Percentiles rank a stretch among this genome's conserved stretches.
Conservation (phyloP, 2,888 invertebrate genomes). For the Drosophila paracracens region DNA sequence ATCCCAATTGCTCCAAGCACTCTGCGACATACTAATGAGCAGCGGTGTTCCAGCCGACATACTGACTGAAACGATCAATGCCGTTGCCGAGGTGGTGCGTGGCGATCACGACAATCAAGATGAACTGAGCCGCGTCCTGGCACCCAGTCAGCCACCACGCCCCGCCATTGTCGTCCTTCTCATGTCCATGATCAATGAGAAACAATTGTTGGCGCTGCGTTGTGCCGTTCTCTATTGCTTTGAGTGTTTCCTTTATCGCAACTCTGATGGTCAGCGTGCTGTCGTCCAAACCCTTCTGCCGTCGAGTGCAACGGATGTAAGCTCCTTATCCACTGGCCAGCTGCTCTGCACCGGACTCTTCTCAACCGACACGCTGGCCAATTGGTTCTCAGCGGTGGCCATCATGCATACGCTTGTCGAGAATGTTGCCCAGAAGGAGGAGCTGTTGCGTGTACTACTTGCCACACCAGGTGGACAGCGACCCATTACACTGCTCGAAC, state of each 20-base stretch:
- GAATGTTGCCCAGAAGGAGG: slow-evolving; percentile 94
- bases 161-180: slow-evolving; percentile 97
- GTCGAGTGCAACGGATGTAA: slow-evolving; percentile 91
- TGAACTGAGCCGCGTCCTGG: slow-evolving; percentile 94
- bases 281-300: slow-evolving; percentile 97
- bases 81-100: slow-evolving; percentile 95
- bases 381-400: slow-evolving; percentile 98
- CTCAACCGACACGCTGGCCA: slow-evolving; percentile 93
- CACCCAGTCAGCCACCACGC: slow-evolving; percentile 96
- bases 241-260: slow-evolving; percentile 97
- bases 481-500: slow-evolving; percentile 95
- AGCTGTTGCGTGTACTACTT: slow-evolving; percentile 94
- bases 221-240: slow-evolving; percentile 99
- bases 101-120: slow-evolving; percentile 96
- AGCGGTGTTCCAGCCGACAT: slow-evolving; percentile 98
- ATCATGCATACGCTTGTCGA: slow-evolving; percentile 95
- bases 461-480: slow-evolving; percentile 93
- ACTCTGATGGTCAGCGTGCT: slow-evolving; percentile 94
- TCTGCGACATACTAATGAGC: slow-evolving; percentile 97
- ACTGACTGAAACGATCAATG: slow-evolving; percentile 97
- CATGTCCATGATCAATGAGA: slow-evolving; percentile 99
- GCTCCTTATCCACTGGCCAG: slow-evolving; percentile 92
- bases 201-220: slow-evolving; percentile 95
- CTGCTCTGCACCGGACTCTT: slow-evolving; percentile 96
- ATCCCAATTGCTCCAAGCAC: slow-evolving; percentile 91